These are phyloP conservation scores for Zygaena filipendulae DNA, from an alignment of 2,888 invertebrate species.

Conservation along the genomic window DNA sequence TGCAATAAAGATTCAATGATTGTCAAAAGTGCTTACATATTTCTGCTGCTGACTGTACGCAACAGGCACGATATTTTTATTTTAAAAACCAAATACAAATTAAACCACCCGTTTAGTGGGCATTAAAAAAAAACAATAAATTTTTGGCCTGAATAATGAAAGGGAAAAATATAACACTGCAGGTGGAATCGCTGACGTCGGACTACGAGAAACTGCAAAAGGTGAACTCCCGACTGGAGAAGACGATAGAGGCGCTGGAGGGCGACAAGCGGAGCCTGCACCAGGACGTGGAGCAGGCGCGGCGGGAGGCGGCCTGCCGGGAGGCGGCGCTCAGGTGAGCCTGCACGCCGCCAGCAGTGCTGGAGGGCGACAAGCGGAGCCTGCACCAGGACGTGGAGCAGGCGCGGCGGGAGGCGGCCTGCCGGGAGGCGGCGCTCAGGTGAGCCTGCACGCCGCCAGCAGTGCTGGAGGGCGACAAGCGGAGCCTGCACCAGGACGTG, in stretches of 20 bases:
- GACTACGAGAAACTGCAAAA: conserved; percentile 87
- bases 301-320: conserved; percentile 78
- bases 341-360: conserved; percentile 73
- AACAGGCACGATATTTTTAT: no score
- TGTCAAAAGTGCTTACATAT: no score
- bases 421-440: conserved; percentile 75
- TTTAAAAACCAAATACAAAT: no score
- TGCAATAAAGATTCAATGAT: no score
- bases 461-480: conserved; percentile 79
- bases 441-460: conserved; percentile 74
- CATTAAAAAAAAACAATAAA: no score
- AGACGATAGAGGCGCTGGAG: conserved; percentile 77
- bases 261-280: conserved; percentile 81
- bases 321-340: conserved; percentile 73
- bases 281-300: conserved; percentile 78
- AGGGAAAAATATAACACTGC: no score
- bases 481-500: conserved; percentile 78
- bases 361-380: conserved; percentile 81
- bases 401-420: conserved; percentile 78
- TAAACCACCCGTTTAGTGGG: no score
- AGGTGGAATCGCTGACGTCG: conserved; percentile 78
- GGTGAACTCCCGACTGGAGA: conserved; percentile 77
- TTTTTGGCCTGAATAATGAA: no score
- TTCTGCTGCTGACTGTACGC: no score
- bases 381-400: conserved; percentile 81